Conservation (phyloP, 2,888 invertebrate species). For the Xanthorhoe designata region DNA sequence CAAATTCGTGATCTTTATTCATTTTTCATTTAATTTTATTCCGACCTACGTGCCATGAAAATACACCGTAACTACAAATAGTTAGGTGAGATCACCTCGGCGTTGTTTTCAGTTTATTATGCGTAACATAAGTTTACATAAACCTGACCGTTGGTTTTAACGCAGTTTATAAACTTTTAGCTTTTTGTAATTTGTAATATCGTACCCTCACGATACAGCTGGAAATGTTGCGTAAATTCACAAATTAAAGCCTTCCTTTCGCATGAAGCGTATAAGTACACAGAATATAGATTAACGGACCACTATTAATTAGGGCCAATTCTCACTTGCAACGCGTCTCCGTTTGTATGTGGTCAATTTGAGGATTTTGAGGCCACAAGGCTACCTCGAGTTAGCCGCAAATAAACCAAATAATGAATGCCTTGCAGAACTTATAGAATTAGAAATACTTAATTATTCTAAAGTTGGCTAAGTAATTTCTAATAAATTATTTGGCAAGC, state of each 20-base stretch:
- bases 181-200: background rate
- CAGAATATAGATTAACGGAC: background rate
- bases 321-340: slow-evolving; percentile 15
- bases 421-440: background rate
- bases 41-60: too few relatives aligned
- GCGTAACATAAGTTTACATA: background rate
- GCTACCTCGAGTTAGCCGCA: slow-evolving; percentile 10
- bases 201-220: background rate
- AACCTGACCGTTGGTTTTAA: background rate
- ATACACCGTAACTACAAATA: too few relatives aligned
- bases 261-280: background rate
- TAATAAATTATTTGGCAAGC: too few relatives aligned
- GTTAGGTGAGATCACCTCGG: background rate
- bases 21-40: too few relatives aligned
- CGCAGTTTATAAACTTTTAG: background rate
- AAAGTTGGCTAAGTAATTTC: too few relatives aligned
- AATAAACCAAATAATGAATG: background rate
- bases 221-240: slow-evolving; percentile 1
- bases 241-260: background rate
- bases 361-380: slow-evolving; percentile 3
- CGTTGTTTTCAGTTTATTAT: background rate
- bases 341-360: slow-evolving; percentile 4
- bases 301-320: slow-evolving; percentile 15
- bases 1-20: too few relatives aligned
- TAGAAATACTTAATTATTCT: too few relatives aligned